Evolutionary conservation across 1,140 invertebrate genomes (phyloP).

Genomic region (Cydia amplana): DNA sequence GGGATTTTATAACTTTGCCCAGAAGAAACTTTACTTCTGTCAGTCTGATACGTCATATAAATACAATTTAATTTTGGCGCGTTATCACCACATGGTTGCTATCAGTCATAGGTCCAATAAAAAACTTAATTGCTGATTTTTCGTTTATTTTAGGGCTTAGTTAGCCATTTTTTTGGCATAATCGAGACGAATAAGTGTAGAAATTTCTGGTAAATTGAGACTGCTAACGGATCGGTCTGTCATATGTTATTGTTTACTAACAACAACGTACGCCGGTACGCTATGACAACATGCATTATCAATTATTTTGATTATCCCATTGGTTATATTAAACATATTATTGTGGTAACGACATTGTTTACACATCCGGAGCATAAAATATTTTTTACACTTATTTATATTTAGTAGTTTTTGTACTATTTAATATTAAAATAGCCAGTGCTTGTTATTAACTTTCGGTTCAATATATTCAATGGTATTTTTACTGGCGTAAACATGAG

Average conservation of each 20-base stretch:
- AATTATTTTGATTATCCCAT: conserved; percentile 30
- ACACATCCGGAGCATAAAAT: not conserved
- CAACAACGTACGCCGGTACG: conserved; percentile 64
- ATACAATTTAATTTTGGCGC: conserved; percentile 69
- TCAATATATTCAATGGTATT: not conserved
- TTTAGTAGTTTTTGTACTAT: not conserved
- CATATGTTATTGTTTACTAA: conserved; percentile 79
- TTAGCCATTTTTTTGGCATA: conserved; percentile 44
- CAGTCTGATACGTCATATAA: conserved; percentile 29
- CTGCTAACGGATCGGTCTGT: conserved; percentile 42
- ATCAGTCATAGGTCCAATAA: conserved; percentile 37
- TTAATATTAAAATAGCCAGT: not conserved
- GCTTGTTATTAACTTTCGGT: conserved; percentile 3
- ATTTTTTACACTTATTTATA: not conserved
- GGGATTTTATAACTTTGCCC: not conserved
- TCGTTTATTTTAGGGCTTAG: conserved; percentile 32
- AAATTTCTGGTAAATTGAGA: conserved; percentile 41
- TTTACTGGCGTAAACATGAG: not conserved
- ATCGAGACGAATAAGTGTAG: conserved; percentile 36
- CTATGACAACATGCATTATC: conserved; percentile 35
- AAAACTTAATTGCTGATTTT: conserved; percentile 41
- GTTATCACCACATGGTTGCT: conserved; percentile 65
- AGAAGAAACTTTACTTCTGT: not conserved
- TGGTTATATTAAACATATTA: conserved; percentile 29
- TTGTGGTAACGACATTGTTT: conserved; percentile 24